phyloP scores from a whole-genome alignment of 1,140 invertebrate species.

The Platyscapa corneri region DNA sequence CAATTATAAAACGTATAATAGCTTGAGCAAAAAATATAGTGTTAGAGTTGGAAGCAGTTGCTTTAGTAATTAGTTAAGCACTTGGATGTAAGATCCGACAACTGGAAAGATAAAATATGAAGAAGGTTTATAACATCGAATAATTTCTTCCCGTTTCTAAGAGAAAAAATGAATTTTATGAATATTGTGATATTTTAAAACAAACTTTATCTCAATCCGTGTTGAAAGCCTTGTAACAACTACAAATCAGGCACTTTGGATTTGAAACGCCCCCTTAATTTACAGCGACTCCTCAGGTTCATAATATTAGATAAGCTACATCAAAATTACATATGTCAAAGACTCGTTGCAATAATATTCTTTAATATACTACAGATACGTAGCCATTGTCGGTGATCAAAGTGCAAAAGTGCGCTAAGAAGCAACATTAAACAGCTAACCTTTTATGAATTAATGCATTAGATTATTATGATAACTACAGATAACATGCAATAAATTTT shows the following conservation, averaged over 20 bases:
- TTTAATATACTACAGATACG: neutral
- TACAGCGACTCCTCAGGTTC: neutral
- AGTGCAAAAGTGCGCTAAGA: neutral
- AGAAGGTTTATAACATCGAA: neutral
- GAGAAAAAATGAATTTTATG: neutral
- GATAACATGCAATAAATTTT: neutral
- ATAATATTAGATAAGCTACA: neutral
- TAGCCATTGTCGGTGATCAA: neutral
- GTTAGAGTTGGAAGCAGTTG: neutral
- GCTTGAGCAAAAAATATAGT: neutral
- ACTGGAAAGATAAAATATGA: neutral
- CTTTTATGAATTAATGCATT: neutral
- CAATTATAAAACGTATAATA: neutral
- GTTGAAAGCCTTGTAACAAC: neutral
- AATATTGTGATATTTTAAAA: neutral
- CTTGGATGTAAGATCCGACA: neutral
- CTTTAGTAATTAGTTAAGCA: neutral
- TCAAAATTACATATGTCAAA: slow-evolving; percentile 11
- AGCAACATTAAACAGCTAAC: neutral
- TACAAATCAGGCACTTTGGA: neutral
- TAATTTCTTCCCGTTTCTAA: neutral
- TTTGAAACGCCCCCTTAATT: neutral
- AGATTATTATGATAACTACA: neutral
- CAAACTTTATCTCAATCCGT: neutral
- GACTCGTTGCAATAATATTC: neutral